These are phyloP conservation scores for Sebastes steindachneri DNA, from an alignment of 2,797 vertebrate species.

Conservation along the genomic window DNA sequence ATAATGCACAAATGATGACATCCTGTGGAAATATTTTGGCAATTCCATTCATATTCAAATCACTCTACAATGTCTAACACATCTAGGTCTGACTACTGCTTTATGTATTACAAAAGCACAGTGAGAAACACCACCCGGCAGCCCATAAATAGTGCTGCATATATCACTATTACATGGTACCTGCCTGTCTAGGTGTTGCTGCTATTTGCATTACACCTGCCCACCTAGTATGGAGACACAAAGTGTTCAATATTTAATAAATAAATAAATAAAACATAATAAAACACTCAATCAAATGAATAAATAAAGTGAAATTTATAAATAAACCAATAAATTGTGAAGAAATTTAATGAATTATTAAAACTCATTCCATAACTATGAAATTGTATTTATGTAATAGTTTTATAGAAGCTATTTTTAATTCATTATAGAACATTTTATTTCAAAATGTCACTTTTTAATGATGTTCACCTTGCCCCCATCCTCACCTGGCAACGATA, in stretches of 20 bases:
- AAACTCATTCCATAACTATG: not conserved
- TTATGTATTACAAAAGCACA: conserved; percentile 28
- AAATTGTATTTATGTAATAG: not conserved
- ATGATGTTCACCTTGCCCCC: not conserved
- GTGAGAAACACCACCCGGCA: conserved; percentile 34
- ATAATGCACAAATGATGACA: conserved; percentile 50
- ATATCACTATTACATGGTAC: not conserved
- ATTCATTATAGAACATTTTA: not conserved
- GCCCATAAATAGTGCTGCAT: conserved; percentile 13
- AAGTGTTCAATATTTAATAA: not conserved
- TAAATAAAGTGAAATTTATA: not conserved
- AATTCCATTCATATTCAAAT: conserved; percentile 53
- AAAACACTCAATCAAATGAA: not conserved
- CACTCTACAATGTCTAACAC: conserved; percentile 35
- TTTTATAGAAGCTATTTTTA: not conserved
- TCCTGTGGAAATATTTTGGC: conserved; percentile 45
- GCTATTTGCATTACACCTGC: not conserved
- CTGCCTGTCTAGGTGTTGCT: not conserved
- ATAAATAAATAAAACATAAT: not conserved
- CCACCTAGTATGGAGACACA: not conserved
- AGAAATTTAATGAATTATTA: not conserved
- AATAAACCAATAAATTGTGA: not conserved
- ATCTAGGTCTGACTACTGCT: conserved; percentile 7
- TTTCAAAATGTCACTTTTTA: not conserved
- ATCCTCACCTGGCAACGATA: not conserved